These are phyloP conservation scores for Timandra comae DNA, from an alignment of 2,888 invertebrate genomes.

Conservation along the genomic window DNA sequence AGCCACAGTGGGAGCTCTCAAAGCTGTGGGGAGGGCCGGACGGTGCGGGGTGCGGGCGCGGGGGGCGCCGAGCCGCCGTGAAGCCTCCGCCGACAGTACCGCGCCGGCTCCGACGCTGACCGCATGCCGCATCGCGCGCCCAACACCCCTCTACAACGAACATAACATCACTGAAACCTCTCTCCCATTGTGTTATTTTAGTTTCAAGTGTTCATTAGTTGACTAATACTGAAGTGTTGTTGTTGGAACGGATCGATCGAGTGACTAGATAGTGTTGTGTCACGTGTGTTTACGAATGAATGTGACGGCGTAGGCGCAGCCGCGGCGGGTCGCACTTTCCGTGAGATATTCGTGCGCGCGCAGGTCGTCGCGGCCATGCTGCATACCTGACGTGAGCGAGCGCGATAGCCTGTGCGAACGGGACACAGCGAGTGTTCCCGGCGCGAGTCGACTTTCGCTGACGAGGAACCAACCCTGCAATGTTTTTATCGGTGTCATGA, in stretches of 20 bases:
- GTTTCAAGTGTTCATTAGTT: conserved; percentile 13
- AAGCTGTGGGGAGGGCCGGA: conserved; percentile 56
- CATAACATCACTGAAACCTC: conserved; percentile 59
- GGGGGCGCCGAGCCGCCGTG: conserved; percentile 52
- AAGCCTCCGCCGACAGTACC: conserved; percentile 70
- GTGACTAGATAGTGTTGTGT: conserved; percentile 54
- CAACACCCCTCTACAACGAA: conserved; percentile 37
- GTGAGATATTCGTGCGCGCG: conserved; percentile 74
- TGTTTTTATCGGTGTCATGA: conserved; percentile 66
- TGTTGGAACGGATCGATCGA: conserved; percentile 19
- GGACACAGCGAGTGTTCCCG: conserved; percentile 61
- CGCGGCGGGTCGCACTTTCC: conserved; percentile 65
- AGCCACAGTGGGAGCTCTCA: conserved; percentile 64
- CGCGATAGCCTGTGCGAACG: conserved; percentile 69
- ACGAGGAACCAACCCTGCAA: conserved; percentile 55
- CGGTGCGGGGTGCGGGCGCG: conserved; percentile 30
- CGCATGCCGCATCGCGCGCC: conserved; percentile 48
- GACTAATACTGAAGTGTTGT: conserved; percentile 25
- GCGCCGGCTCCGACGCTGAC: conserved; percentile 57
- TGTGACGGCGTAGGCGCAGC: conserved; percentile 72
- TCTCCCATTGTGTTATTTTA: conserved; percentile 37
- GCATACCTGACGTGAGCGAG: conserved; percentile 74
- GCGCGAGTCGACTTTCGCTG: conserved; percentile 55
- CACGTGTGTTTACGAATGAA: conserved; percentile 74
- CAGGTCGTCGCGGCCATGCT: conserved; percentile 76